Conservation (phyloP, 2,797 vertebrate species). For the Acridotheres tristis region DNA sequence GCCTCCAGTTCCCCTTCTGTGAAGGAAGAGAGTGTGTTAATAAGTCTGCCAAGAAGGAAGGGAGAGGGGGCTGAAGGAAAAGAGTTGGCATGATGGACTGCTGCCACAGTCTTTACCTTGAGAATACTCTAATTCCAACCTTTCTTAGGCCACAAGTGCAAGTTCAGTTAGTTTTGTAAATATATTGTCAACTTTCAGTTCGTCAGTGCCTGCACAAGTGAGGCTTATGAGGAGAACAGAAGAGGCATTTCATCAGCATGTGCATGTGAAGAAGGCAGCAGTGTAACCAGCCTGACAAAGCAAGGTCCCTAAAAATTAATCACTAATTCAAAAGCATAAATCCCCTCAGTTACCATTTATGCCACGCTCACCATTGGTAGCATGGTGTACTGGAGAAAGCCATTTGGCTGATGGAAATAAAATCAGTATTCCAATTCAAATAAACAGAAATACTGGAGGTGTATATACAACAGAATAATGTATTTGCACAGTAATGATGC, state of each 20-base stretch:
- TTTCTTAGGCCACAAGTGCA: neutral
- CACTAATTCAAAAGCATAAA: neutral
- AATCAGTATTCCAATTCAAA: neutral
- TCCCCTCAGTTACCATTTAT: neutral
- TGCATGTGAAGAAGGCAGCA: neutral
- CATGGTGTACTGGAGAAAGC: neutral
- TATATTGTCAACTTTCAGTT: neutral
- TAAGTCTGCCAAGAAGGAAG: neutral
- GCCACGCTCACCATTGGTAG: fast-evolving
- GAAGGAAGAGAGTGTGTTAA: neutral
- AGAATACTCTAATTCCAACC: neutral
- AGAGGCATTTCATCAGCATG: neutral
- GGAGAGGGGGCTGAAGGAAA: neutral
- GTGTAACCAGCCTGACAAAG: neutral
- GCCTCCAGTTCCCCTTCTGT: constrained; percentile 93
- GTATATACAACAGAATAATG: neutral
- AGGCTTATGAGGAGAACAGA: neutral
- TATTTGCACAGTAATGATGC: neutral
- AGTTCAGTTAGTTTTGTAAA: neutral
- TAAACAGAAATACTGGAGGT: neutral
- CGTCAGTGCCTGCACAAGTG: neutral
- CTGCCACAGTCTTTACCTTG: neutral
- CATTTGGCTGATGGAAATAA: neutral
- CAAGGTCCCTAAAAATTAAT: neutral
- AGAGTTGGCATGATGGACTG: neutral